Evolutionary conservation across 2,888 invertebrate genomes (phyloP).

Genomic region (Gibbula magus): DNA sequence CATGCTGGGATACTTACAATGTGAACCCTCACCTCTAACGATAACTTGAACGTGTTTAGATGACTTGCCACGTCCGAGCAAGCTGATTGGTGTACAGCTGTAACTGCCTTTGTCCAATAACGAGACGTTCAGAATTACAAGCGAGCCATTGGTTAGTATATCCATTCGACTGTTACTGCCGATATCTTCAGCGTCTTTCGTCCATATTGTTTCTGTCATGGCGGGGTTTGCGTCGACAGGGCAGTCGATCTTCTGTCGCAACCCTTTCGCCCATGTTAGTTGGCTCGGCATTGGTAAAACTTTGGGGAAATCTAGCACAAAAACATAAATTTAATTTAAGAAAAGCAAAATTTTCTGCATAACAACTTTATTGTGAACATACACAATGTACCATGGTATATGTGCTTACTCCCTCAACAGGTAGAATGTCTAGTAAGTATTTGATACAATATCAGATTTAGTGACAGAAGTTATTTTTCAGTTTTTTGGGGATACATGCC

Average conservation of each 20-base stretch:
- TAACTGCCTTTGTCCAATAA: slow-evolving; percentile 95
- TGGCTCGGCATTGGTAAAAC: slow-evolving; percentile 96
- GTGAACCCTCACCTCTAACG: slow-evolving; percentile 73
- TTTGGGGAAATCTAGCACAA: slow-evolving; percentile 90
- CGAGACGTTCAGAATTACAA: slow-evolving; percentile 79
- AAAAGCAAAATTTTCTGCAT: not conserved
- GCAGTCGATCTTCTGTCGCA: slow-evolving; percentile 91
- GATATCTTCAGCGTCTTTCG: slow-evolving; percentile 88
- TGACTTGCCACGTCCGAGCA: slow-evolving; percentile 93
- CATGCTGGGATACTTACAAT: not conserved
- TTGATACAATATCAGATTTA: no score
- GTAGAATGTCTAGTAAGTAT: not conserved
- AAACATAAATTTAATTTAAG: not conserved
- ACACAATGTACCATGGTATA: no score
- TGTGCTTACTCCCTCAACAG: not conserved
- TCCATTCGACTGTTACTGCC: slow-evolving; percentile 71
- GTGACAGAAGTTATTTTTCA: no score
- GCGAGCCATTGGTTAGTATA: slow-evolving; percentile 59
- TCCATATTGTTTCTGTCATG: slow-evolving; percentile 96
- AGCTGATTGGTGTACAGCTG: slow-evolving; percentile 95
- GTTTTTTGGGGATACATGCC: no score
- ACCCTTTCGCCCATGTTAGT: slow-evolving; percentile 94
- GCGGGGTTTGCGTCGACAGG: slow-evolving; percentile 98
- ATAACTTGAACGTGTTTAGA: slow-evolving; percentile 86
- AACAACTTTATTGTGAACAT: not conserved